Conservation (phyloP, 2,113 vertebrate genomes). For the Zosterops borbonicus region DNA sequence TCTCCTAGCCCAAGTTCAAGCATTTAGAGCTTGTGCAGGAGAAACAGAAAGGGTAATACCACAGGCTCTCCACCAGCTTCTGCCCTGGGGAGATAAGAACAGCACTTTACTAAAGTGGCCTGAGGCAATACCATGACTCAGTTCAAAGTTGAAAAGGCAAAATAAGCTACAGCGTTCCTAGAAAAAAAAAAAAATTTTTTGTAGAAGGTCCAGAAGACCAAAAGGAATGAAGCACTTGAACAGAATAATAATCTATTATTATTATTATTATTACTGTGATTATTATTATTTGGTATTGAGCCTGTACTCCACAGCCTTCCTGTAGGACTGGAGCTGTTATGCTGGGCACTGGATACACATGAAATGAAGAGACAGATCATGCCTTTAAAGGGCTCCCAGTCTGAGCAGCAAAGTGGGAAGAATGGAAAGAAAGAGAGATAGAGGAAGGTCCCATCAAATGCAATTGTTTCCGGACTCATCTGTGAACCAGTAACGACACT, state of each 20-base stretch:
- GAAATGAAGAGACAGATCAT: background rate
- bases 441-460: background rate
- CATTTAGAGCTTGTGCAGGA: background rate
- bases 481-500: background rate
- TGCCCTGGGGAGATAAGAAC: slow-evolving; percentile 46
- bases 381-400: background rate
- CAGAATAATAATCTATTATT: background rate
- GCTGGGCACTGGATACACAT: background rate
- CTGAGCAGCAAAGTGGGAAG: background rate
- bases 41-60: background rate
- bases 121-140: slow-evolving; percentile 1
- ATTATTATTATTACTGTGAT: background rate
- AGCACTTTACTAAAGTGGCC: background rate
- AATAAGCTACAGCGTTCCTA: background rate
- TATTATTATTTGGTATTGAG: background rate
- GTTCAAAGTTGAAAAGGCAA: background rate
- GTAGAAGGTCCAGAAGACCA: background rate
- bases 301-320: background rate
- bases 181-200: background rate
- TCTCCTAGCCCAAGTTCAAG: background rate
- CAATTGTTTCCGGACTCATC: background rate
- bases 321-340: background rate
- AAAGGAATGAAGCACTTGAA: background rate
- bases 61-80: background rate
- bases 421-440: background rate